These are phyloP conservation scores for Hylaea fasciaria DNA, from an alignment of 2,888 invertebrate genomes.

Conservation along the genomic window DNA sequence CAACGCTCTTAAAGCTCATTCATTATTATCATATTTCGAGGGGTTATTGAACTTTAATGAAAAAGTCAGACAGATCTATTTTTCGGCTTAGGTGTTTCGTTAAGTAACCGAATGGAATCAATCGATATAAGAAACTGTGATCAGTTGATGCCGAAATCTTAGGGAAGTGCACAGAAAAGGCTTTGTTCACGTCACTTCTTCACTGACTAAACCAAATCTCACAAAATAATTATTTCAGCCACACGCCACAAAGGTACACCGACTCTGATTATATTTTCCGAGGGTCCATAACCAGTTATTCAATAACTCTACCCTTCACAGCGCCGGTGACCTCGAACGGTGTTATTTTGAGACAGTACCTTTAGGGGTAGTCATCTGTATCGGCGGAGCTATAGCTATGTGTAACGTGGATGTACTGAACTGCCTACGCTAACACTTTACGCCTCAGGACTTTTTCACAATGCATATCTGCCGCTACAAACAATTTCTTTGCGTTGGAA, in stretches of 20 bases:
- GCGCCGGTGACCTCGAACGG: constrained; percentile 26
- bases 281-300: constrained; percentile 29
- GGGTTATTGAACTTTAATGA: neutral
- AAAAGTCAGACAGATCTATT: too few species aligned
- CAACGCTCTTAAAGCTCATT: neutral
- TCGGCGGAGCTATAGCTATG: constrained; percentile 2
- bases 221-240: constrained; percentile 33
- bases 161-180: too few species aligned
- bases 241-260: neutral
- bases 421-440: neutral
- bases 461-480: neutral
- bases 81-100: too few species aligned
- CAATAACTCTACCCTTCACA: constrained; percentile 32
- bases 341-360: constrained; percentile 30
- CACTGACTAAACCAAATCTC: too few species aligned
- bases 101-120: too few species aligned
- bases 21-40: too few species aligned
- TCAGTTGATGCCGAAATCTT: too few species aligned
- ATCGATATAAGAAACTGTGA: too few species aligned
- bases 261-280: constrained; percentile 36
- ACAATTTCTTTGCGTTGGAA: too few species aligned
- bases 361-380: constrained; percentile 19
- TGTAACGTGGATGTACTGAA: neutral
- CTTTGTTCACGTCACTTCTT: constrained; percentile 1
- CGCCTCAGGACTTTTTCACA: neutral